Evolutionary conservation across 53 echinoderm and acorn worm genomes (phyloP).

Genomic region (Temnopleurus reevesii): DNA sequence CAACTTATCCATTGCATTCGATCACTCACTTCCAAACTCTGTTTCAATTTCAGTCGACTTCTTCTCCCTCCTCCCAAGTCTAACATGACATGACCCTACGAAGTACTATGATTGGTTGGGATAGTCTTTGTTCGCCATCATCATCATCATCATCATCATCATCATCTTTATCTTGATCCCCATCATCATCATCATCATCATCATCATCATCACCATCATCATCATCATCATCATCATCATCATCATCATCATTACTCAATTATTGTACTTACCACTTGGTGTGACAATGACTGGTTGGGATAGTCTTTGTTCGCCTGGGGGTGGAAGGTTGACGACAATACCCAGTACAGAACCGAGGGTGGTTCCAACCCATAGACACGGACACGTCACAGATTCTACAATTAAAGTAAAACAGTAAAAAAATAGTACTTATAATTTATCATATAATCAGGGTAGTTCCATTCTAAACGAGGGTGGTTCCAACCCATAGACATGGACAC

Average conservation of each 20-base stretch:
- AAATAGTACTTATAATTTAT: too few species aligned
- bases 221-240: conserved; percentile 14
- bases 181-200: not conserved
- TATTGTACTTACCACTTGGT: conserved; percentile 97
- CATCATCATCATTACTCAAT: conserved; percentile 16
- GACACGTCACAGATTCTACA: conserved; percentile 92
- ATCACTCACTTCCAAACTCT: too few species aligned
- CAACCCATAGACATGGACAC: not conserved
- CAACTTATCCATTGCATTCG: too few species aligned
- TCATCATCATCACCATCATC: conserved; percentile 30
- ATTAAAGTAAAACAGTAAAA: not conserved
- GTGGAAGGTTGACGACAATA: conserved; percentile 93
- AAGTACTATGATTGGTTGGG: too few species aligned
- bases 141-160: not conserved
- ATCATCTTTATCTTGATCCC: not conserved
- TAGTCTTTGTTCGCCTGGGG: conserved; percentile 89
- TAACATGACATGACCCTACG: too few species aligned
- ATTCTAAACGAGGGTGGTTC: too few species aligned
- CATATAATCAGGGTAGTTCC: too few species aligned
- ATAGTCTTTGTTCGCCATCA: too few species aligned
- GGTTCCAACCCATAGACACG: conserved; percentile 97
- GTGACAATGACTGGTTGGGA: conserved; percentile 96
- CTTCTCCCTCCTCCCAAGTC: too few species aligned
- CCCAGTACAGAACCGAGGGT: conserved; percentile 94
- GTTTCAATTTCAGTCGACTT: too few species aligned